Conservation (phyloP, 2,888 invertebrate species). For the Limulus polyphemus region DNA sequence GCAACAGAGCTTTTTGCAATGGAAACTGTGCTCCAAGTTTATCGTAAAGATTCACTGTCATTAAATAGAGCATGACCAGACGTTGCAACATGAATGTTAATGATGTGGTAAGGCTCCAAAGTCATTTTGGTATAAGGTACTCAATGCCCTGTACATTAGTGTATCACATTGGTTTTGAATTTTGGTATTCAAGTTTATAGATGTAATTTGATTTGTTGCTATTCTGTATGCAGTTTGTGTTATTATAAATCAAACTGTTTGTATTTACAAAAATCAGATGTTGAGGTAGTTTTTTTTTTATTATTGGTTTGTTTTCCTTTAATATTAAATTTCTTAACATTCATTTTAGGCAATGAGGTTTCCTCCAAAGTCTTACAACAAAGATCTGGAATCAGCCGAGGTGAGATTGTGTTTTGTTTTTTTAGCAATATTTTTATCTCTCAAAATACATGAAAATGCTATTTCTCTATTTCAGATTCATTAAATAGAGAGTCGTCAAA, state of each 20-base stretch:
- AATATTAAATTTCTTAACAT: not conserved
- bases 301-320: not conserved
- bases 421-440: no score
- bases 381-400: constrained; percentile 92
- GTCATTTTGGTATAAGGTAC: not conserved
- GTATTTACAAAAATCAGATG: no score
- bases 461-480: no score
- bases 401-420: constrained; percentile 23
- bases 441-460: no score
- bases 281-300: no score
- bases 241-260: not conserved
- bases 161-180: not conserved
- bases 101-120: not conserved
- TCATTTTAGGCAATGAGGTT: constrained; percentile 78
- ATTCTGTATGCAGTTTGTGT: not conserved
- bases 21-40: no score
- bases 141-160: not conserved
- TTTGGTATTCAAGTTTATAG: not conserved
- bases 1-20: no score
- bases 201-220: constrained; percentile 2
- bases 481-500: no score
- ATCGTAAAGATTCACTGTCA: no score
- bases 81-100: no score
- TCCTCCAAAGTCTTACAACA: constrained; percentile 96
- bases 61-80: no score